These are phyloP conservation scores for Caenorhabditis tropicalis DNA, from an alignment of 1,140 invertebrate species.

Conservation along the genomic window DNA sequence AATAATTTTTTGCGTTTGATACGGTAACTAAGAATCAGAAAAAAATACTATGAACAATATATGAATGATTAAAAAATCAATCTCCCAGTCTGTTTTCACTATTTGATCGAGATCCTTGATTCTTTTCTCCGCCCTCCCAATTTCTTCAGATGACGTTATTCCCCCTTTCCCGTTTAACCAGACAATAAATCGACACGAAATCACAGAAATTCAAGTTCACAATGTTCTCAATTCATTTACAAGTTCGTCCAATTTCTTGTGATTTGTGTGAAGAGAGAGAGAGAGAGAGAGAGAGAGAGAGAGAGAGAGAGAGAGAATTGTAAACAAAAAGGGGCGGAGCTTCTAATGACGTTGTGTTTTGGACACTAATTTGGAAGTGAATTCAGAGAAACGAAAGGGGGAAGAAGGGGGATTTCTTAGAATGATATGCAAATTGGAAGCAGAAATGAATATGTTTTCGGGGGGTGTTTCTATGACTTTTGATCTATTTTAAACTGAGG, in stretches of 20 bases:
- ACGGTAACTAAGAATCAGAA: no score
- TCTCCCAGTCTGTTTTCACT: no score
- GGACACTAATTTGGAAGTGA: not conserved
- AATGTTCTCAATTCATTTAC: not conserved
- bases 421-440: not conserved
- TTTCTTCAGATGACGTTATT: not conserved
- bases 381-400: not conserved
- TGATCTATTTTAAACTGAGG: not conserved
- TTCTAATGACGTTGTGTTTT: not conserved
- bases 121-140: not conserved
- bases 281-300: no score
- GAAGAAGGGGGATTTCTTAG: not conserved
- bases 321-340: slow-evolving; percentile 12
- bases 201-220: not conserved
- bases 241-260: slow-evolving; percentile 6
- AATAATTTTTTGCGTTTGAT: no score
- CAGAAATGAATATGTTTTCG: not conserved
- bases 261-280: not conserved
- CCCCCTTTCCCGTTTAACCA: not conserved
- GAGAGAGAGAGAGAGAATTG: not conserved
- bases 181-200: not conserved
- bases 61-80: no score
- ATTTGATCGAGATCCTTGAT: not conserved
- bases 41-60: no score
- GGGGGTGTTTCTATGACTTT: not conserved